Conservation (phyloP, 2,113 vertebrate genomes). For the Oryzias curvinotus region DNA sequence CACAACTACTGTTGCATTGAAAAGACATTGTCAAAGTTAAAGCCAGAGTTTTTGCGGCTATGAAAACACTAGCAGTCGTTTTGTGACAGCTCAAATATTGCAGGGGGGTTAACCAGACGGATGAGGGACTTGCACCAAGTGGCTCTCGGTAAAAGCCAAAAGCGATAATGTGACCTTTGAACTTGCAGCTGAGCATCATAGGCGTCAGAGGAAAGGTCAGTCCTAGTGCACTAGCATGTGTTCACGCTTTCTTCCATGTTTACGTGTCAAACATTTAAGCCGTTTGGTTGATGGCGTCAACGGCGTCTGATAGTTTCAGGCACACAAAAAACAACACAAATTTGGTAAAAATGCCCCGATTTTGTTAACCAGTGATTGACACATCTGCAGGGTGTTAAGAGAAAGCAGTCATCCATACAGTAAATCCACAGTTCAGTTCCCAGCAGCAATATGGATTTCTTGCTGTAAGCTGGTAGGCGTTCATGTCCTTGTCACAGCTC, state of each 20-base stretch:
- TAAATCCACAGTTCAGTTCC: not conserved
- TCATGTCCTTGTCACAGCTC: constrained; percentile 10
- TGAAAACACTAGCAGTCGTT: constrained; percentile 12
- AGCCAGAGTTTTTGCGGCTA: constrained; percentile 1
- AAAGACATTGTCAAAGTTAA: no score
- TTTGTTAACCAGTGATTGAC: no score
- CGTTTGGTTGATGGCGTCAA: no score
- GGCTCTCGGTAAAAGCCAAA: constrained; percentile 28
- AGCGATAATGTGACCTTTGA: constrained; percentile 45
- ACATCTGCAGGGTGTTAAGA: not conserved
- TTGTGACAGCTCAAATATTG: constrained; percentile 29
- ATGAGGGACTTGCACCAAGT: not conserved
- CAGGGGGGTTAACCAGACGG: constrained; percentile 14
- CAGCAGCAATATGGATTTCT: not conserved
- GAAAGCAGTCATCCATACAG: not conserved
- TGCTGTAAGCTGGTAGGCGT: constrained; percentile 9
- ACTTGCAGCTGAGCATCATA: constrained; percentile 59
- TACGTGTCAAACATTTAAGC: no score
- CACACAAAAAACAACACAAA: no score
- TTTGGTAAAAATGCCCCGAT: no score
- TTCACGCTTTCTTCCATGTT: no score
- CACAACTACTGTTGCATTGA: no score
- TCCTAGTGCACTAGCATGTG: not conserved
- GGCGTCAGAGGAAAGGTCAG: constrained; percentile 14
- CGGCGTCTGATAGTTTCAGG: no score